phyloP scores from a whole-genome alignment of 2,797 vertebrate genomes.

The Manis pentadactyla region DNA sequence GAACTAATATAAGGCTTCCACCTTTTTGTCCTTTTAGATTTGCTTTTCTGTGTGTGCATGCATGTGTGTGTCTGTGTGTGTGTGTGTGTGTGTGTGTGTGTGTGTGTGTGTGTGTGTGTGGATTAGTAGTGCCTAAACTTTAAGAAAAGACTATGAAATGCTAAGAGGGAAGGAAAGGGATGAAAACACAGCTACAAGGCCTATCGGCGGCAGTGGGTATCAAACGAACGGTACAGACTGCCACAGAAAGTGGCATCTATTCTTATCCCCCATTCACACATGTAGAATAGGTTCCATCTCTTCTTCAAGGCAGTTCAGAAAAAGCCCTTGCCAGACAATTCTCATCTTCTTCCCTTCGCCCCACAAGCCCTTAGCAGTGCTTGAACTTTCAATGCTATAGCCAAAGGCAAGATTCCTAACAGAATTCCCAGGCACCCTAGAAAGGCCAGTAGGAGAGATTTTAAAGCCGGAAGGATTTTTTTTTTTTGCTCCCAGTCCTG shows the following conservation, averaged over 20 bases:
- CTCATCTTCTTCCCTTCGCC: neutral
- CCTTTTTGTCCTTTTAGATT: neutral
- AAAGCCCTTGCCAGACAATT: neutral
- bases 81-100: neutral
- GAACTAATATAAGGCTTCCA: neutral
- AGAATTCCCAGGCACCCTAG: neutral
- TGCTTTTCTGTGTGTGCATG: neutral
- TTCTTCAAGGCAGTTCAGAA: neutral
- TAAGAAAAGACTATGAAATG: neutral
- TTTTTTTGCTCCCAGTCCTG: neutral
- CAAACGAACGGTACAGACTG: neutral
- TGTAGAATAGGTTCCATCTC: neutral
- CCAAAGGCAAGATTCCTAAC: neutral
- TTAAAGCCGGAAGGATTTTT: neutral
- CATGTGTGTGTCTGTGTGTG: too few species aligned
- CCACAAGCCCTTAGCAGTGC: neutral
- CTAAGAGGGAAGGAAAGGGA: neutral
- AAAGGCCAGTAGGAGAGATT: neutral
- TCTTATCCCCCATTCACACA: too few species aligned
- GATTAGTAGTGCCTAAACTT: too few species aligned
- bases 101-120: neutral
- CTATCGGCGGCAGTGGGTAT: neutral
- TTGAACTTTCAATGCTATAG: slow-evolving; percentile 1
- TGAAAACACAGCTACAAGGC: neutral
- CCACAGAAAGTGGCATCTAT: neutral